phyloP scores from a whole-genome alignment of 2,113 vertebrate species.

The Callorhinus ursinus region DNA sequence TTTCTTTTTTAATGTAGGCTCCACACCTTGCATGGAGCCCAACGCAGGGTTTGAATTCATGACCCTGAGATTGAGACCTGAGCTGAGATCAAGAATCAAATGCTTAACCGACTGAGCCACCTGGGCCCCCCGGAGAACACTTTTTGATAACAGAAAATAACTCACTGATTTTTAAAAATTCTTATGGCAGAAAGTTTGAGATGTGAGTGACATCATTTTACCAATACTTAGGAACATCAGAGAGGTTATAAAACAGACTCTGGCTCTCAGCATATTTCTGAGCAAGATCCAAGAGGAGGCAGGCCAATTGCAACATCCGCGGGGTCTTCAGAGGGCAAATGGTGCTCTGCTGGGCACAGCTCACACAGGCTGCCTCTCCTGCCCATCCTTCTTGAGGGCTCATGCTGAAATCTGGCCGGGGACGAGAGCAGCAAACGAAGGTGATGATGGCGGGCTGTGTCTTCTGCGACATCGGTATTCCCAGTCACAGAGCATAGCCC shows the following conservation, averaged over 20 bases:
- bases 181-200: neutral
- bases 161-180: slow-evolving; percentile 40
- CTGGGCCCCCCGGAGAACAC: neutral
- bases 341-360: neutral
- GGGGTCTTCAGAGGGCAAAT: neutral
- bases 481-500: neutral
- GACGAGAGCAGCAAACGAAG: neutral
- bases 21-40: neutral
- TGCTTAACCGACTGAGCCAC: neutral
- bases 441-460: neutral
- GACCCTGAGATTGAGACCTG: neutral
- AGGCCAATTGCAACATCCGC: neutral
- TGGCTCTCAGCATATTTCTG: neutral
- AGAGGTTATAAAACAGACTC: neutral
- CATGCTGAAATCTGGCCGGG: neutral
- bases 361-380: neutral
- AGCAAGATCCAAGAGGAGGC: neutral
- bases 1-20: neutral
- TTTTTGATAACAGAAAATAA: neutral
- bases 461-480: neutral
- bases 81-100: neutral
- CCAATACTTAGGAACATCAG: neutral
- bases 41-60: neutral
- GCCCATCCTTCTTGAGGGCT: neutral
- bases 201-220: neutral